These are phyloP conservation scores for Oryctes rhinoceros DNA, from an alignment of 1,140 invertebrate genomes.

Conservation along the genomic window DNA sequence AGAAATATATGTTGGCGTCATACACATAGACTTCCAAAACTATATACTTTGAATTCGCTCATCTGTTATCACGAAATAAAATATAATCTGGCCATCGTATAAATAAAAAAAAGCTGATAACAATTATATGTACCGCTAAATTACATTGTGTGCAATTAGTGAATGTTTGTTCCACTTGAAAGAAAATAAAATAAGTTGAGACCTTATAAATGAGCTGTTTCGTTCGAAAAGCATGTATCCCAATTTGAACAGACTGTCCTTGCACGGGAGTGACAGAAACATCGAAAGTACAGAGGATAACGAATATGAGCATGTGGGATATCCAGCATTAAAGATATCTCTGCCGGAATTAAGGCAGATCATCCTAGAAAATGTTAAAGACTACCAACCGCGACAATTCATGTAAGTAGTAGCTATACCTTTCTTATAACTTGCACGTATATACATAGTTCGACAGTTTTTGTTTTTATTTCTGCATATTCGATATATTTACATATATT, in stretches of 20 bases:
- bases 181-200: neutral
- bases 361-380: neutral
- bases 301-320: neutral
- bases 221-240: neutral
- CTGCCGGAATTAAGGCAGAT: neutral
- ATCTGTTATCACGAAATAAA: neutral
- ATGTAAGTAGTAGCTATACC: conserved; percentile 5
- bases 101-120: neutral
- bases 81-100: conserved; percentile 1
- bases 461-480: too few relatives aligned
- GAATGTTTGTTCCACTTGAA: neutral
- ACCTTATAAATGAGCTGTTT: neutral
- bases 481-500: too few relatives aligned
- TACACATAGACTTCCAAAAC: neutral
- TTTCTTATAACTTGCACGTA: neutral
- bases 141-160: neutral
- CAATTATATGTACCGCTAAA: neutral
- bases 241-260: neutral
- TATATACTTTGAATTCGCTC: neutral
- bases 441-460: neutral
- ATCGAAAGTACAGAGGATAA: neutral
- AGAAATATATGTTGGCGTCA: neutral
- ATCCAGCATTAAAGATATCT: neutral
- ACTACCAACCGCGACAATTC: neutral
- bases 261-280: neutral